Percentiles rank a stretch among this genome's conserved stretches.
Evolutionary conservation across 2,113 vertebrate genomes (phyloP).

Genomic region (Tragelaphus strepsiceros): DNA sequence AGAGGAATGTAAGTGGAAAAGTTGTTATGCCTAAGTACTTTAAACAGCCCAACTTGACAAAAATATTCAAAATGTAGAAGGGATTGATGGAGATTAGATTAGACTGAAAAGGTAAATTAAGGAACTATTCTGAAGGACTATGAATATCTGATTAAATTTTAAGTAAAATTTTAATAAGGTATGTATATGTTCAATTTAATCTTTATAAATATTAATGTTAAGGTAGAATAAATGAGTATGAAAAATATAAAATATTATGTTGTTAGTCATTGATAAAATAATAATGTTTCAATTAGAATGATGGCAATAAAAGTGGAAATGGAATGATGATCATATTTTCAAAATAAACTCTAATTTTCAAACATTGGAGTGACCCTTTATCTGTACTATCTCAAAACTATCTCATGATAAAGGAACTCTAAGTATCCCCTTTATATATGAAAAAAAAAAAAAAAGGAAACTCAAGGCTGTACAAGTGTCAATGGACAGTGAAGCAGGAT

Average conservation of each 20-base stretch:
- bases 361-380: background rate
- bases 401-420: background rate
- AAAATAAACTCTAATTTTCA: background rate
- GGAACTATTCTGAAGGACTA: background rate
- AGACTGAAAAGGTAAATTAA: background rate
- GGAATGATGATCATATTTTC: background rate
- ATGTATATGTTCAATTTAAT: background rate
- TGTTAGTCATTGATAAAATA: background rate
- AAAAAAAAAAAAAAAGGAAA: background rate
- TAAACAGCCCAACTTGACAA: background rate
- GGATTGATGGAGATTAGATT: rapidly evolving
- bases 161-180: background rate
- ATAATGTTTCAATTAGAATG: background rate
- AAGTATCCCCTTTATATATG: background rate
- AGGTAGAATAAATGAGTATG: background rate
- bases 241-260: background rate
- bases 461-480: background rate
- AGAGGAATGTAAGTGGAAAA: background rate
- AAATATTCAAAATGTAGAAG: background rate
- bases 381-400: background rate
- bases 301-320: background rate
- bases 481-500: background rate
- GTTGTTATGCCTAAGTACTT: background rate
- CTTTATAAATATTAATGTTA: background rate
- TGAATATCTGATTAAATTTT: background rate